Percentiles rank a stretch among this genome's conserved stretches.
These are phyloP conservation scores for Eremophila alpestris DNA, from an alignment of 2,797 vertebrate genomes.

Conservation along the genomic window DNA sequence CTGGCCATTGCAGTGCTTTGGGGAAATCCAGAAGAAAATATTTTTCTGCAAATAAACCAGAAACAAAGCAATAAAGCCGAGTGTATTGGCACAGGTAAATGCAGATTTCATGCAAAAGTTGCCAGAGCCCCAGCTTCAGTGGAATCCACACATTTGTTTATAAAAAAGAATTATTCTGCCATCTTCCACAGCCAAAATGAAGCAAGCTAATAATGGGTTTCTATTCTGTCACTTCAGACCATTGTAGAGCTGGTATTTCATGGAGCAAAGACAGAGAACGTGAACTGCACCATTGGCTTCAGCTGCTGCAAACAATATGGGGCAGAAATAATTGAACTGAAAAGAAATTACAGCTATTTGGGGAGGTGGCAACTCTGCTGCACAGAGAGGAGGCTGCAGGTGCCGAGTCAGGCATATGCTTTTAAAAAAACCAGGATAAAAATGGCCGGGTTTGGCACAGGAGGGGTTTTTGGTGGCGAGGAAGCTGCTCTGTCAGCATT, in stretches of 20 bases:
- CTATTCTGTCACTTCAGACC: conserved; percentile 54
- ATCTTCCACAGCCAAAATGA: conserved; percentile 54
- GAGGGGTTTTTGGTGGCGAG: not conserved
- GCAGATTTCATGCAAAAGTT: not conserved
- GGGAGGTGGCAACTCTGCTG: not conserved
- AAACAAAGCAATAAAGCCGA: not conserved
- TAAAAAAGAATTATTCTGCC: conserved; percentile 65
- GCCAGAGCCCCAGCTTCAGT: conserved; percentile 32
- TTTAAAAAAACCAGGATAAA: not conserved
- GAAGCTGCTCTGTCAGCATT: not conserved
- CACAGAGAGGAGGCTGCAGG: not conserved
- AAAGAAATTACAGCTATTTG: conserved; percentile 14
- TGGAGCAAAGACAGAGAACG: conserved; percentile 1
- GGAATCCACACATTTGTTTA: conserved; percentile 57
- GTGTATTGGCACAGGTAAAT: not conserved
- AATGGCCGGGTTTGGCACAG: not conserved
- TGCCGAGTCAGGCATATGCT: not conserved
- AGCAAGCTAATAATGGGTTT: conserved; percentile 52
- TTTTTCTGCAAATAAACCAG: not conserved
- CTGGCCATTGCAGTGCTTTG: not conserved
- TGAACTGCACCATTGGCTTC: conserved; percentile 37
- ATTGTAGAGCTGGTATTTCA: conserved; percentile 58
- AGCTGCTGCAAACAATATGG: conserved; percentile 26
- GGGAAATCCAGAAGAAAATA: not conserved
- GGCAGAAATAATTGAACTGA: conserved; percentile 61